Conservation (phyloP, 1,140 invertebrate genomes). For the Antheraea mylitta region DNA sequence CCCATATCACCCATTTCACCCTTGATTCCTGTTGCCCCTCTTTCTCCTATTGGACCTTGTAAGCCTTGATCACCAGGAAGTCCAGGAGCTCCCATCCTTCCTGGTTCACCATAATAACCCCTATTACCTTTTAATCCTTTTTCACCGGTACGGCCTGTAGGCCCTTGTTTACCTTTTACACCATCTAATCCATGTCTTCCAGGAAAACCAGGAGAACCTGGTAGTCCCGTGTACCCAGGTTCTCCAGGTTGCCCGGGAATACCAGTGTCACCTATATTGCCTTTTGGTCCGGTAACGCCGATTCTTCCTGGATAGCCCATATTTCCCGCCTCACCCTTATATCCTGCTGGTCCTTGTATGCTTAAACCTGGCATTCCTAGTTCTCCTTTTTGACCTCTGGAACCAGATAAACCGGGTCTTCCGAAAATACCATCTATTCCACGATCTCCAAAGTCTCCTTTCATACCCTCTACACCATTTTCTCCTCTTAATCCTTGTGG, state of each 20-base stretch:
- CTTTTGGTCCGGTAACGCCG: slow-evolving; percentile 43
- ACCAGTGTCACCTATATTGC: slow-evolving; percentile 59
- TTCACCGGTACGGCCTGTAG: slow-evolving; percentile 34
- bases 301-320: slow-evolving; percentile 41
- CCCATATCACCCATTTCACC: slow-evolving; percentile 83
- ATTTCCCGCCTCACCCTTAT: slow-evolving; percentile 58
- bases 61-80: slow-evolving; percentile 55
- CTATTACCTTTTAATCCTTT: slow-evolving; percentile 68
- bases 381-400: slow-evolving; percentile 50
- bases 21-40: slow-evolving; percentile 54
- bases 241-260: slow-evolving; percentile 35
- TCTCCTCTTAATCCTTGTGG: slow-evolving; percentile 73
- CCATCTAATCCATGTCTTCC: slow-evolving; percentile 46
- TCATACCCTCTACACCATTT: slow-evolving; percentile 67
- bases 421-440: slow-evolving; percentile 57
- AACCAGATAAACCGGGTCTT: slow-evolving; percentile 40
- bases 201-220: slow-evolving; percentile 51
- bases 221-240: slow-evolving; percentile 70
- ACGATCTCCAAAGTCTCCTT: slow-evolving; percentile 68
- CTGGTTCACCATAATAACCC: slow-evolving; percentile 74
- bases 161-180: slow-evolving; percentile 54
- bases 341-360: slow-evolving; percentile 58
- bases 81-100: slow-evolving; percentile 77
- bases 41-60: slow-evolving; percentile 42
- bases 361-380: slow-evolving; percentile 57